Base-by-base conservation (phyloP, 1,140 invertebrate species). In the Akabosia matsudoensis region DNA sequence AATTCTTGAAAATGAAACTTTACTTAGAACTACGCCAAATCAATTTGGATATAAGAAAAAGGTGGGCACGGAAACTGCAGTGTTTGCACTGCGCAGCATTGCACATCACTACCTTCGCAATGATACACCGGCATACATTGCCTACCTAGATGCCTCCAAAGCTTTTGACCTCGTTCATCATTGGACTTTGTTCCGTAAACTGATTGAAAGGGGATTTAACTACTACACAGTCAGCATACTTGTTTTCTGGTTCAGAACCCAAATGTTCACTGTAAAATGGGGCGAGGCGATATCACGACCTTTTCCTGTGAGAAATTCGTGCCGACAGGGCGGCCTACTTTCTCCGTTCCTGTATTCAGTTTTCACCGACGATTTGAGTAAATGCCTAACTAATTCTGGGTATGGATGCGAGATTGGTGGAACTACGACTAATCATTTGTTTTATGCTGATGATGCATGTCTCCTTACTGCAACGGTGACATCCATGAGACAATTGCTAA, bases 11-110 rank as follows among this genome's bases (percentile, higher is more conserved):
- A 16, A 16, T 56, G 10, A 10, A 16, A 3, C 14, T 56, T 4
- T 16, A 2, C 26, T 72, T 34, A 4, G 4, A 14, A 72, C 70
- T 13, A 18, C 2, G 33, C 31, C 31, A n/a, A 34, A 33, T 13
- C 70, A 72, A 30, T 72, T 72, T 72, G 70, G 70, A 1, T 72
- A 34, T 26, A 72, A 72, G 22, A 3, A 22, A 34, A 72, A 34
- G 26, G n/a, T 72, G 1, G 70, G 70, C 3, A 34, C 31, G 14
- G 70, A 72, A 30, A 18, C n/a, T 13, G 31, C 31, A 18, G 22
- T 72, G 1, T 72, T 33, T 22, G 1, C 33, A 13, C 33, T 72
- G 30, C 33, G 26, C n/a, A 31, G 45, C n/a, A 10, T 72, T n/a
- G 18, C 18, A n/a, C n/a, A 33, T 30, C 34, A 72, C 33, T 72